Percentiles rank a stretch among this genome's conserved stretches.
These are phyloP conservation scores for Trichogramma evanescens DNA, from an alignment of 2,888 invertebrate genomes.

Conservation along the genomic window DNA sequence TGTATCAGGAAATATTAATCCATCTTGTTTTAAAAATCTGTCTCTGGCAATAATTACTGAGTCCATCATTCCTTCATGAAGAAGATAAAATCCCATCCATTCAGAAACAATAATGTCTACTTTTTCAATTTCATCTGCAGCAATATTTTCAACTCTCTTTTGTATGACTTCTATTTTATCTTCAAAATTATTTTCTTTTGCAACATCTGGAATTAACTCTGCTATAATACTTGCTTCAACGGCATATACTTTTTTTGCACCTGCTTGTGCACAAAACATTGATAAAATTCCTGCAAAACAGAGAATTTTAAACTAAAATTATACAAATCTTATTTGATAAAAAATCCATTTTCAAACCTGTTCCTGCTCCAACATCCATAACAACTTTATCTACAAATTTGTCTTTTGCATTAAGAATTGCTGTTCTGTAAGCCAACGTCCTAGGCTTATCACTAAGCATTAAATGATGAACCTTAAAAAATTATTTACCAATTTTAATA, in stretches of 20 bases:
- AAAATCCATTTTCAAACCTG: slow-evolving; percentile 47
- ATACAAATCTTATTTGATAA: background rate
- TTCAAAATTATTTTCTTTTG: slow-evolving; percentile 64
- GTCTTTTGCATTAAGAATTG: slow-evolving; percentile 62
- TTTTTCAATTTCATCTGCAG: slow-evolving; percentile 57
- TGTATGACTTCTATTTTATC: slow-evolving; percentile 67
- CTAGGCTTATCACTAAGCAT: slow-evolving; percentile 74
- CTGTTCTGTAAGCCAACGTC: slow-evolving; percentile 71
- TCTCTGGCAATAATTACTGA: slow-evolving; percentile 79
- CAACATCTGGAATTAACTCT: slow-evolving; percentile 58
- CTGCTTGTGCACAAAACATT: slow-evolving; percentile 81
- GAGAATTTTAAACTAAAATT: background rate
- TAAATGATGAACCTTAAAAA: slow-evolving; percentile 64
- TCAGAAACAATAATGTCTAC: slow-evolving; percentile 90
- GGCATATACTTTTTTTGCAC: slow-evolving; percentile 81
- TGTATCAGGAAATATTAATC: slow-evolving; percentile 69
- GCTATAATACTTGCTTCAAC: slow-evolving; percentile 74
- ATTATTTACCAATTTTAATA: background rate
- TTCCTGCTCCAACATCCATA: slow-evolving; percentile 80
- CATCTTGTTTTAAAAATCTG: slow-evolving; percentile 66
- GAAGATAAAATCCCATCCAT: slow-evolving; percentile 96
- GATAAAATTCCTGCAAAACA: slow-evolving; percentile 65
- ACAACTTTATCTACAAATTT: slow-evolving; percentile 72
- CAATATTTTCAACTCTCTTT: slow-evolving; percentile 69
- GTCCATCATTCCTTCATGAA: slow-evolving; percentile 94